Evolutionary conservation across 2,888 invertebrate species (phyloP), one percentile per base, ranked within the genome.

Genomic region (Noctua pronuba): DNA sequence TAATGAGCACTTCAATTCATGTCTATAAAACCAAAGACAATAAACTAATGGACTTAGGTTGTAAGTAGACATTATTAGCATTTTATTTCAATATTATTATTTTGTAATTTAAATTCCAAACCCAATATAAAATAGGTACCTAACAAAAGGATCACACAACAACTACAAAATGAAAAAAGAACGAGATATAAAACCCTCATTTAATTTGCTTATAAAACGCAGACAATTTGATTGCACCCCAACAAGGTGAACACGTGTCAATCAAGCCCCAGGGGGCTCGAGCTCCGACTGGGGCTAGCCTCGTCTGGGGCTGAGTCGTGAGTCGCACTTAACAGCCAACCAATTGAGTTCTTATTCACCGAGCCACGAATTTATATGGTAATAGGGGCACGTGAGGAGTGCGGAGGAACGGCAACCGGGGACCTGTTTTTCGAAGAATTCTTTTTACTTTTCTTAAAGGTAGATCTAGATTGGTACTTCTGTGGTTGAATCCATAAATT

Each of bases 311-410:
- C 81, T 80, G 84, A 76, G 44, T 73, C 75, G 72, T 73, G 86
- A 76, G 88, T 80, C 77, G 86, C 78, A 81, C 88, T 92, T 94
- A 94, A 94, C 93, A 91, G 92, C 88, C 90, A 92, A 91, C 92
- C 93, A 93, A 95, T 95, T 94, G 95, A 91, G 93, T 94, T 95
- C 95, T 95, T 95, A 95, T 95, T 95, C 93, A 94, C 93, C 92
- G 93, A 90, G 88, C 92, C 92, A 92, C 91, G 89, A 93, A 93
- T 95, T 94, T 94, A 91, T 94, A 94, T 95, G 94, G 91, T 94
- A 95, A 95, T 94, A 81, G 80, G 80, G 89, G 87, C 87, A 85
- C 88, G 85, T 82, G 83, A 88, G 82, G 75, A 73, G 46, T 78
- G 85, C 90, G n/a, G 55, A 38, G 18, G 55, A 44, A 24, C 18